A percentile compares a stretch with the other conserved stretches of the same genome.
Conservation (phyloP, 2,797 vertebrate species). For the Valencia hispanica region DNA sequence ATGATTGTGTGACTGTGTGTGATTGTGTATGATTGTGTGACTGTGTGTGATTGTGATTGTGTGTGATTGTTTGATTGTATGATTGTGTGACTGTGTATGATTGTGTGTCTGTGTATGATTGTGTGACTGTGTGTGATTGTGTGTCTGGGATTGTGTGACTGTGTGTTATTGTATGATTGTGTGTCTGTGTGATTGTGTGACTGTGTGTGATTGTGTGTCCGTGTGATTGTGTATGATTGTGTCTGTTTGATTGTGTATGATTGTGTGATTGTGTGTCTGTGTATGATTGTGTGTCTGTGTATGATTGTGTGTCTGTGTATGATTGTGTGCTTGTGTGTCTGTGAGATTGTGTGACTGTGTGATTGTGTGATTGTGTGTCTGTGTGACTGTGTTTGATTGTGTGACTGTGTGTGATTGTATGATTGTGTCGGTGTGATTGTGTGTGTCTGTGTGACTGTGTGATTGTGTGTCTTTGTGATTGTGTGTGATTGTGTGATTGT, state of each 20-base stretch:
- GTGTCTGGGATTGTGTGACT: constrained; percentile 5
- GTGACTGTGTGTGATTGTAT: constrained; percentile 3
- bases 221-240: not conserved
- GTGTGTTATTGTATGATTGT: not conserved
- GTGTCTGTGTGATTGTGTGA: constrained; percentile 3
- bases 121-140: not conserved
- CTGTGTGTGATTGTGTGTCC: constrained; percentile 4
- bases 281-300: constrained; percentile 1
- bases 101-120: constrained; percentile 4
- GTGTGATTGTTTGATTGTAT: no score
- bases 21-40: constrained; percentile 1
- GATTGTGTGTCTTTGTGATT: not conserved
- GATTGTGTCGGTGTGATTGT: not conserved
- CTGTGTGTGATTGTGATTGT: not conserved
- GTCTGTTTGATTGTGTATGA: no score
- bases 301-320: not conserved
- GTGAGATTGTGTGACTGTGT: constrained; percentile 4
- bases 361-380: not conserved
- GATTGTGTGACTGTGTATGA: not conserved
- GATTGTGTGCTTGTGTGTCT: constrained; percentile 4
- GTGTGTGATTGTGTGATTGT: constrained; percentile 7
- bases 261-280: constrained; percentile 3
- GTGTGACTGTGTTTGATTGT: constrained; percentile 4
- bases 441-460: constrained; percentile 9
- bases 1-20: not conserved